Evolutionary conservation across 2,888 invertebrate genomes (phyloP).

Genomic region (Luperina testacea): DNA sequence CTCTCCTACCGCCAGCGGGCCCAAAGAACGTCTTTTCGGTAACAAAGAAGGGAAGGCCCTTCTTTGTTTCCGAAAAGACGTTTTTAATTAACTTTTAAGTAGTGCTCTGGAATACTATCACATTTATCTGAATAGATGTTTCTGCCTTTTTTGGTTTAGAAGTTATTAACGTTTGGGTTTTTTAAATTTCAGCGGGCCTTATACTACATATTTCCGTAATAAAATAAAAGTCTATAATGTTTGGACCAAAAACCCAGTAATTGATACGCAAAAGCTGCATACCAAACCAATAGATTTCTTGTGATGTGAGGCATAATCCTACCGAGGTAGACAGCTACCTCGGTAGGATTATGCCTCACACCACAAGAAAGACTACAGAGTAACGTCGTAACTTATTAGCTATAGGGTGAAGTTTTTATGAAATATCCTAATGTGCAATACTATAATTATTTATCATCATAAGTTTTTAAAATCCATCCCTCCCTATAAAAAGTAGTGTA

Average conservation of each 20-base stretch:
- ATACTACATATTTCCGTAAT: neutral
- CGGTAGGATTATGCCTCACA: too few species aligned
- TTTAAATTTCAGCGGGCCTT: neutral
- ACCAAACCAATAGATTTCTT: neutral
- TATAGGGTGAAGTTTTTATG: neutral
- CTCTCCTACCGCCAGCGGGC: neutral
- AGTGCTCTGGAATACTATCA: neutral
- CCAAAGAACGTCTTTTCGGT: too few species aligned
- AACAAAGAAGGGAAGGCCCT: too few species aligned
- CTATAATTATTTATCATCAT: neutral
- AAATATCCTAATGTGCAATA: neutral
- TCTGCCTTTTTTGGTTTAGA: neutral
- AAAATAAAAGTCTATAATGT: neutral
- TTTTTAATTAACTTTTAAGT: neutral
- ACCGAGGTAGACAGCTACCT: too few species aligned
- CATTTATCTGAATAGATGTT: neutral
- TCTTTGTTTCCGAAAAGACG: neutral
- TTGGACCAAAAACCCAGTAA: neutral
- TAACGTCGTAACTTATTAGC: neutral
- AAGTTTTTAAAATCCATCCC: neutral
- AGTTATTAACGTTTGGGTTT: neutral
- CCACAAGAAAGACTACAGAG: too few species aligned
- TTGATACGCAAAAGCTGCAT: neutral
- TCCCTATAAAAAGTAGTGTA: neutral
- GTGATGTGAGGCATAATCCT: neutral